Evolutionary conservation across 2,888 invertebrate genomes (phyloP), one percentile per base, ranked within the genome.

Genomic region (Philereme vetulata): DNA sequence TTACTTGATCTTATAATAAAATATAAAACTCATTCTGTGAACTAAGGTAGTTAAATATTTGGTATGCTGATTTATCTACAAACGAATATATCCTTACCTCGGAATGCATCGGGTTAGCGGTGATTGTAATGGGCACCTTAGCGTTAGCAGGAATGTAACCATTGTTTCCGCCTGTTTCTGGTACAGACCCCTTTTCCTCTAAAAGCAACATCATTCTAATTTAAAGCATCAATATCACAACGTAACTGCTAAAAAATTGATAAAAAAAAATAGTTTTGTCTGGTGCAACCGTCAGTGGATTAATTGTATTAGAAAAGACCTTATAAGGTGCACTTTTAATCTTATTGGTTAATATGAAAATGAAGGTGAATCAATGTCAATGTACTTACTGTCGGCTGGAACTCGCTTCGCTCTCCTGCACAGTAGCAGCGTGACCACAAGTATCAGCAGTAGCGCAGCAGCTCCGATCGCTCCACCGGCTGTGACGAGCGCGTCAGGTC

Each of bases 81-180:
- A 21, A 21, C 21, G 21, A 21, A 21, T 2, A 1, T 21, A 1
- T 40, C 6, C 87, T 90, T 85, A 95, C 96, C 93, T 96, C 96
- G 72, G 94, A 94, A 74, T 96, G 95, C 81, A 96, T 92, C 35
- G 96, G 96, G 84, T 96, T 96, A 56, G 95, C 94, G 4, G 96
- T 96, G 74, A 96, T 96, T 58, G 95, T 96, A 77, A 96, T 95
- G 51, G 92, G 90, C 65, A 92, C 91, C 72, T 92, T 92, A 6
- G 92, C 88, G 6, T 92, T 92, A 4, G 92, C 89, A 4, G 93
- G 88, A 54, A 91, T 87, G 75, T 92, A 93, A 11, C 93, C 93
- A 71, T 93, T 93, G 10, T 83, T 75, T 5, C 84, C 85, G 4
- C 84, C 85, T 8, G 77, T 77, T 59, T 90, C 90, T 0, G 89